phyloP scores from a whole-genome alignment of 2,888 invertebrate species.

The Pecten maximus region DNA sequence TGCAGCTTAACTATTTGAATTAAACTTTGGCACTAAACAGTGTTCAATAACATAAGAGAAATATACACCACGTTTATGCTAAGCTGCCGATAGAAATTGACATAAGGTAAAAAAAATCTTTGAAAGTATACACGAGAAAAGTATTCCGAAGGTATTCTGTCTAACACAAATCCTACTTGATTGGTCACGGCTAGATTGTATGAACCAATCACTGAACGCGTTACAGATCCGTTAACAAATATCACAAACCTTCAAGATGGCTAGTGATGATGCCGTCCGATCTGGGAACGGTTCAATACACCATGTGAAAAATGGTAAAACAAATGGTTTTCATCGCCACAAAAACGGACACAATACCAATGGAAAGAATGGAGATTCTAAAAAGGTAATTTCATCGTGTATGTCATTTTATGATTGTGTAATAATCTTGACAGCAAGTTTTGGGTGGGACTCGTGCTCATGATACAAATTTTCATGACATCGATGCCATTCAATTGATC shows the following conservation, averaged over 20 bases:
- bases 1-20: not conserved
- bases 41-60: not conserved
- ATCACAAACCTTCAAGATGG: conserved; percentile 7
- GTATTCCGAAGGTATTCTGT: not conserved
- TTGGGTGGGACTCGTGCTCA: not conserved
- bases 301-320: conserved; percentile 57
- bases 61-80: not conserved
- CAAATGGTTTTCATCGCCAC: conserved; percentile 59
- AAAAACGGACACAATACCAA: conserved; percentile 68
- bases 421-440: not conserved
- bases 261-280: not conserved
- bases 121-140: not conserved
- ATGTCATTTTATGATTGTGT: not conserved
- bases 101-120: not conserved
- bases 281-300: conserved; percentile 4
- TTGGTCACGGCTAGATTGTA: not conserved
- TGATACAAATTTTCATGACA: not conserved
- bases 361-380: conserved; percentile 64
- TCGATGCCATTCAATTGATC: not conserved
- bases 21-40: not conserved
- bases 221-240: not conserved
- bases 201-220: not conserved
- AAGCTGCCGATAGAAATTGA: not conserved
- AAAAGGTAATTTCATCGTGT: conserved; percentile 58
- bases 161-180: not conserved